Evolutionary conservation across 2,113 vertebrate species (phyloP).

Genomic region (Odocoileus hemionus): DNA sequence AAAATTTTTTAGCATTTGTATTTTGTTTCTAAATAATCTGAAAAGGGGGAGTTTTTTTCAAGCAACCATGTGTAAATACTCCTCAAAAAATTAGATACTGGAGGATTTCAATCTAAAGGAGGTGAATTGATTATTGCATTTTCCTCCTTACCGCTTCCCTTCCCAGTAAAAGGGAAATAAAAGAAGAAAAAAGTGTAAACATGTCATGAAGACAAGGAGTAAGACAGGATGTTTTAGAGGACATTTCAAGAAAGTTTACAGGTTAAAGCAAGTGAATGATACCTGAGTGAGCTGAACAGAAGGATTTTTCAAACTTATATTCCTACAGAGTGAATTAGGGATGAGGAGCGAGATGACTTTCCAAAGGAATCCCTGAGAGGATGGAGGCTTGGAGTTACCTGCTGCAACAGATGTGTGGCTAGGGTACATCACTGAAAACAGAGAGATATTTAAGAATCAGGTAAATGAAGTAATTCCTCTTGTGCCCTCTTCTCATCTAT

Average conservation of each 20-base stretch:
- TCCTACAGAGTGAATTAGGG: not conserved
- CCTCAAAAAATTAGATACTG: not conserved
- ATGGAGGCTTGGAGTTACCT: not conserved
- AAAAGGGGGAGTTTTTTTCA: not conserved
- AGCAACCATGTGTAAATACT: not conserved
- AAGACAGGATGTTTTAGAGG: not conserved
- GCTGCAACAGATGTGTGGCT: not conserved
- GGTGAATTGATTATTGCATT: not conserved
- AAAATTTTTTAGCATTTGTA: not conserved
- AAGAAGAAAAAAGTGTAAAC: not conserved
- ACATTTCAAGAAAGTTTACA: not conserved
- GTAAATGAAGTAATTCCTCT: not conserved
- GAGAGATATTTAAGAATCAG: not conserved
- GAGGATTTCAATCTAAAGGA: not conserved
- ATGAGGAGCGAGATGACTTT: not conserved
- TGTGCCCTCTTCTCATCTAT: not conserved
- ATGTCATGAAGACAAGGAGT: not conserved
- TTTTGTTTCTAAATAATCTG: not conserved
- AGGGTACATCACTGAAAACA: not conserved
- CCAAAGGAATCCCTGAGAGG: not conserved
- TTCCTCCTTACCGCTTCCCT: not conserved
- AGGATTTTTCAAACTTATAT: not conserved
- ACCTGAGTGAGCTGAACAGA: not conserved
- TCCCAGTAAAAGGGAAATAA: not conserved
- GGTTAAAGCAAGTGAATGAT: not conserved